Evolutionary conservation across 2,113 vertebrate genomes (phyloP).

Genomic region (Rhinogobius similis): DNA sequence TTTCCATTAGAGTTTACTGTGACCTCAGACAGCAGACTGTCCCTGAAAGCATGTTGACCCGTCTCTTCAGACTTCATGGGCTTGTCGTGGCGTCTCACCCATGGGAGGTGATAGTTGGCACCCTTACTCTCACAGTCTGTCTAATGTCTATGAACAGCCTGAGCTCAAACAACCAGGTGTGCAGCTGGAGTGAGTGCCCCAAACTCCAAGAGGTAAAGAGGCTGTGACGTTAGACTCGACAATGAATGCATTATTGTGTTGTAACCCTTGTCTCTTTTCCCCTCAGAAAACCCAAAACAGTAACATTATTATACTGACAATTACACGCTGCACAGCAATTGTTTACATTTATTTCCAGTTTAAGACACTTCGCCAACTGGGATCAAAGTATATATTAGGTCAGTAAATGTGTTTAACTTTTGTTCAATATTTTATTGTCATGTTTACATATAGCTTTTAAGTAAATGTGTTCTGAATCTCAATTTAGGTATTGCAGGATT

Average conservation of each 20-base stretch:
- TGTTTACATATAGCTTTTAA: neutral
- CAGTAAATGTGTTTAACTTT: conserved; percentile 29
- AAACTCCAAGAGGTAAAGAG: conserved; percentile 85
- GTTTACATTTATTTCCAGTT: conserved; percentile 99
- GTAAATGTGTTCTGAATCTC: conserved; percentile 13
- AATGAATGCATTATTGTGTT: neutral
- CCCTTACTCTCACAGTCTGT: conserved; percentile 88
- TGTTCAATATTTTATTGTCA: neutral
- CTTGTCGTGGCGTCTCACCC: conserved; percentile 93
- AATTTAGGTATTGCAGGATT: conserved; percentile 91
- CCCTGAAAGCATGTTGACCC: conserved; percentile 81
- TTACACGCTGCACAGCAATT: conserved; percentile 95
- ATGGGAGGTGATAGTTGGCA: conserved; percentile 96
- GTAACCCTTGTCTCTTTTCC: neutral
- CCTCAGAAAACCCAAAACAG: conserved; percentile 89
- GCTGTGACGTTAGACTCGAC: neutral
- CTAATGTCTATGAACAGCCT: conserved; percentile 95
- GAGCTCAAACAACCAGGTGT: conserved; percentile 84
- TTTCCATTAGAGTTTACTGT: conserved; percentile 6
- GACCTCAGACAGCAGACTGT: conserved; percentile 7
- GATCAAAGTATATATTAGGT: conserved; percentile 98
- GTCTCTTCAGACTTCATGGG: conserved; percentile 88
- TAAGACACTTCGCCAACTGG: conserved; percentile 93
- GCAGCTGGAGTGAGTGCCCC: conserved; percentile 91
- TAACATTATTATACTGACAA: conserved; percentile 90